A percentile compares a stretch with the other conserved stretches of the same genome.
phyloP scores from a whole-genome alignment of 1,140 invertebrate species.

The Musca domestica region DNA sequence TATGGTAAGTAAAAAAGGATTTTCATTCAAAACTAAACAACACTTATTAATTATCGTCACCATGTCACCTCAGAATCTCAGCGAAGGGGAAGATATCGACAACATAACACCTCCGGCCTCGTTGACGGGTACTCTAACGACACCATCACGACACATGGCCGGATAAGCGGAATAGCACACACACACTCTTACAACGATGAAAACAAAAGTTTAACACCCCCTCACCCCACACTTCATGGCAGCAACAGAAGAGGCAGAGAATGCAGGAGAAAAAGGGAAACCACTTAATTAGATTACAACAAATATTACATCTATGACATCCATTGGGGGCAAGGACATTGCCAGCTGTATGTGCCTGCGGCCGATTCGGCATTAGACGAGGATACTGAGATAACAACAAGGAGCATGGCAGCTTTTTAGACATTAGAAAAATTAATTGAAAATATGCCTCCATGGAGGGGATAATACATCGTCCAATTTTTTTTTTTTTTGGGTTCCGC shows the following conservation, averaged over 20 bases:
- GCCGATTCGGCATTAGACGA: background rate
- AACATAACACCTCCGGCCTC: background rate
- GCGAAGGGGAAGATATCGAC: background rate
- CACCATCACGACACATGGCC: background rate
- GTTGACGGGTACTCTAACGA: background rate
- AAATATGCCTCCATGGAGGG: background rate
- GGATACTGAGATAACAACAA: background rate
- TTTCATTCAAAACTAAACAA: background rate
- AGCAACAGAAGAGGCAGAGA: too few species aligned
- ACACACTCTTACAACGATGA: too few species aligned
- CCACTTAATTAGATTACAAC: too few species aligned
- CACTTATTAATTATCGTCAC: background rate
- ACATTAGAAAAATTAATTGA: background rate
- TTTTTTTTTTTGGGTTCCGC: too few species aligned
- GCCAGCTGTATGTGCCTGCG: background rate
- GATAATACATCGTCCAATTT: background rate
- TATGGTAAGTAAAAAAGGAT: conserved; percentile 1
- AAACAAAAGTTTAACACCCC: too few species aligned
- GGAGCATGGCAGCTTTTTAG: too few species aligned
- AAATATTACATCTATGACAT: too few species aligned
- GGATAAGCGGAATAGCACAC: background rate
- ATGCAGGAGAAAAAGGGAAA: too few species aligned
- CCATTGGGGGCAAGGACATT: conserved; percentile 6
- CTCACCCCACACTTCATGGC: too few species aligned
- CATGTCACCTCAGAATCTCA: background rate